phyloP scores from a whole-genome alignment of 2,797 vertebrate genomes.

The Peromyscus melanophrys region DNA sequence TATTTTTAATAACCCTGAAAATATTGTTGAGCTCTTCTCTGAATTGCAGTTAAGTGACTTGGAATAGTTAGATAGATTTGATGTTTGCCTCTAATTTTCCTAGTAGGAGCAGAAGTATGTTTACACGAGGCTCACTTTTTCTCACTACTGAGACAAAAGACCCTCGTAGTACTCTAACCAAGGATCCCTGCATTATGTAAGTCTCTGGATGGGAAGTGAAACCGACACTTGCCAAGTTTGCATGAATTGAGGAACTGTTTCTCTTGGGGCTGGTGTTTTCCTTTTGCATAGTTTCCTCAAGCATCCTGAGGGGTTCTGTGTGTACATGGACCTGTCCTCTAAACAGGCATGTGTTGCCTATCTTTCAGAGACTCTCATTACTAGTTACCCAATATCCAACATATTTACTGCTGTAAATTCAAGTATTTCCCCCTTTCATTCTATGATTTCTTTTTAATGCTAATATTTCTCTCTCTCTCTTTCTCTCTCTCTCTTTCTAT shows the following conservation, averaged over 20 bases:
- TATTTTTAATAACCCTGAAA: constrained; percentile 6
- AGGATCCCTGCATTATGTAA: background rate
- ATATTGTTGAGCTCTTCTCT: background rate
- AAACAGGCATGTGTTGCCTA: background rate
- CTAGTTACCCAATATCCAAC: background rate
- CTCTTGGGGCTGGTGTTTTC: background rate
- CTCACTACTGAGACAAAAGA: background rate
- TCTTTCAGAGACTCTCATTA: background rate
- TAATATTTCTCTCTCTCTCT: background rate
- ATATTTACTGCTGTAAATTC: background rate
- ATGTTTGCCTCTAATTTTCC: background rate
- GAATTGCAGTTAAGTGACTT: background rate
- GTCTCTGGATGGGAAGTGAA: background rate
- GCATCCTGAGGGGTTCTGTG: background rate
- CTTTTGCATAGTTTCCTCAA: background rate
- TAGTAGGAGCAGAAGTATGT: background rate
- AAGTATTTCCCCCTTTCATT: background rate
- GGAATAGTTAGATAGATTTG: background rate
- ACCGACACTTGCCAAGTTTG: background rate
- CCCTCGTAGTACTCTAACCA: background rate
- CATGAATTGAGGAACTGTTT: background rate
- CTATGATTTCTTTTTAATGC: background rate
- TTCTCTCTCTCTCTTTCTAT: background rate
- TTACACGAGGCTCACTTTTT: background rate
- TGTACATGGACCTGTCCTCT: background rate